Conservation (phyloP, 2,888 invertebrate species). For the Stramonita haemastoma region DNA sequence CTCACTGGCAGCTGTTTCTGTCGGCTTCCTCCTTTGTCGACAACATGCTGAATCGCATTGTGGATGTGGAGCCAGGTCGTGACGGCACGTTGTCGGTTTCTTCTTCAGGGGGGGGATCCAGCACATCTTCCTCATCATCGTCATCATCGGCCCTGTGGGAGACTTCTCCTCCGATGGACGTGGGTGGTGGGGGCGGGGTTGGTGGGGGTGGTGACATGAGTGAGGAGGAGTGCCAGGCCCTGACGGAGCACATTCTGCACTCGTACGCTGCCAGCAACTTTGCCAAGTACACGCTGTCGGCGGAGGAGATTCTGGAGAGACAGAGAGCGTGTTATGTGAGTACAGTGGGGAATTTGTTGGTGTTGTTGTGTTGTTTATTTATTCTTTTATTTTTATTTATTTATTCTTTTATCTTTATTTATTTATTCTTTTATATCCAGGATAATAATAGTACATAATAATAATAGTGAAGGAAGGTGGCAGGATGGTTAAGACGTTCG, state of each 20-base stretch:
- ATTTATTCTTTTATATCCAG: background rate
- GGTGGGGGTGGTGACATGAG: background rate
- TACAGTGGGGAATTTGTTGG: background rate
- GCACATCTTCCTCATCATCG: background rate
- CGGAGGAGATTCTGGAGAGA: slow-evolving; percentile 33
- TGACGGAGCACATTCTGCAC: slow-evolving; percentile 28
- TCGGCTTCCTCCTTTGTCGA: background rate
- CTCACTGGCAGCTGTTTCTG: background rate
- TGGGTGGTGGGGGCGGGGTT: background rate
- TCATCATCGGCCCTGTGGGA: no score
- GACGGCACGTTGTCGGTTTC: background rate
- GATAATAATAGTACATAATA: no score
- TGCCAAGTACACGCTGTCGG: slow-evolving; percentile 35
- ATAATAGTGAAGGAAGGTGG: no score
- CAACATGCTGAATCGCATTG: background rate
- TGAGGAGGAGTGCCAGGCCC: slow-evolving; percentile 11
- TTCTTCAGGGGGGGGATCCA: background rate
- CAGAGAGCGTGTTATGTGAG: slow-evolving; percentile 23
- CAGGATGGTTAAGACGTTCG: no score
- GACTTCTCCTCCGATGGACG: no score
- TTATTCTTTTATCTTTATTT: no score
- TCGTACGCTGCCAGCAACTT: background rate
- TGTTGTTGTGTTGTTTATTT: background rate
- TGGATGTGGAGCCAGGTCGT: background rate
- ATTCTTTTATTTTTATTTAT: background rate